phyloP scores from a whole-genome alignment of 2,797 vertebrate genomes.

The Gymnoscopelus microlampas region DNA sequence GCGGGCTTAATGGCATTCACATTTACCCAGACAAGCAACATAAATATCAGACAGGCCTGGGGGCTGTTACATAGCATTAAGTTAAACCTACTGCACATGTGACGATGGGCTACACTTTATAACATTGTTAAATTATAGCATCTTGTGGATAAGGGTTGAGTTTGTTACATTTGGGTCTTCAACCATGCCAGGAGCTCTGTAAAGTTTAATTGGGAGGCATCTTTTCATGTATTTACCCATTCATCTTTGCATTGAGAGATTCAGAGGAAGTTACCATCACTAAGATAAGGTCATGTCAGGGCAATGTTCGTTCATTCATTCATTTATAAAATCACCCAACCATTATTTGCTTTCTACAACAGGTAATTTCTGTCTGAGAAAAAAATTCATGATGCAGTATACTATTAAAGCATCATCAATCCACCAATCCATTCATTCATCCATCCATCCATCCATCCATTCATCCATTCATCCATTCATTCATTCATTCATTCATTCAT shows the following conservation, averaged over 20 bases:
- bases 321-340: not conserved
- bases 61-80: constrained; percentile 24
- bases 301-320: not conserved
- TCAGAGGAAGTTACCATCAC: not conserved
- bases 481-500: not conserved
- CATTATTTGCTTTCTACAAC: not conserved
- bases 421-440: constrained; percentile 1
- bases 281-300: not conserved
- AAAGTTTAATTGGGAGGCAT: not conserved
- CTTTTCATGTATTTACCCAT: too few species aligned
- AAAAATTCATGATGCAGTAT: not conserved
- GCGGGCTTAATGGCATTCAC: constrained; percentile 23
- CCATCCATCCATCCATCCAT: constrained; percentile 1
- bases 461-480: constrained; percentile 1
- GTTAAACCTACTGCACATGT: constrained; percentile 35
- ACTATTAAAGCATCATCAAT: constrained; percentile 2
- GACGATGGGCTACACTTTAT: constrained; percentile 24
- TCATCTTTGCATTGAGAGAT: not conserved
- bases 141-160: not conserved
- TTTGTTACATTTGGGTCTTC: constrained; percentile 12
- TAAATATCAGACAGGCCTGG: constrained; percentile 35
- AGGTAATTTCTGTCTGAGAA: not conserved
- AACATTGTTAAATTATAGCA: constrained; percentile 5
- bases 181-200: not conserved
- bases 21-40: constrained; percentile 29